Evolutionary conservation across 1,140 invertebrate genomes (phyloP), one percentile per base, ranked within the genome.

Genomic region (Bombus pascuorum): DNA sequence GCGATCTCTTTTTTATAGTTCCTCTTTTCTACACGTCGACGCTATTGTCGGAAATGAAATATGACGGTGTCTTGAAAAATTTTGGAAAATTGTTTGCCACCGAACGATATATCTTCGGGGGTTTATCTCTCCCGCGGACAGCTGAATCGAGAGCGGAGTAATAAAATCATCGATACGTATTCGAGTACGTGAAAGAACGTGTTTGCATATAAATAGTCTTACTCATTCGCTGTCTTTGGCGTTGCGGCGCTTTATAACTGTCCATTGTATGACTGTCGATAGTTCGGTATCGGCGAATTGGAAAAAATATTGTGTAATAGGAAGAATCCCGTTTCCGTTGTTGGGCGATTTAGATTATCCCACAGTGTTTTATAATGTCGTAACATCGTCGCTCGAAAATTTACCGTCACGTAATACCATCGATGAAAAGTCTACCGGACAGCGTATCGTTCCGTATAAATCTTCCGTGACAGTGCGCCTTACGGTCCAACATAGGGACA

Each of bases 141-240:
- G 66, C 8, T 47, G 83, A 85, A 85, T 85, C 68, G 83, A n/a
- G 57, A 37, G 42, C 57, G 77, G 59, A 34, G 77, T 80, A 85
- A 85, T 85, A 85, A 85, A 85, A 85, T 85, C 83, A 85, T 85
- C 71, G 83, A 85, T 80, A 80, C 83, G 53, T 28, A n/a, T 57
- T 78, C 83, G 47, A 62, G 25, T 32, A 8, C 28, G 13, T 72
- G 83, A 80, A 85, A 85, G 83, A 72, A 32, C 68, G 77, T 47
- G 83, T 80, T 85, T 85, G 83, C 83, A 85, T 80, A 79, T 72
- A 85, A 85, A 85, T 85, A 85, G 83, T 72, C n/a, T 83, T 80
- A n/a, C 76, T 44, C 66, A 15, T 37, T 28, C n/a, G 47, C 15
- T 72, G 68, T 85, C 76, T 80, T 84, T 39, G 42, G 12, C 42